phyloP scores from a whole-genome alignment of 2,113 vertebrate genomes.

The Vimba vimba region DNA sequence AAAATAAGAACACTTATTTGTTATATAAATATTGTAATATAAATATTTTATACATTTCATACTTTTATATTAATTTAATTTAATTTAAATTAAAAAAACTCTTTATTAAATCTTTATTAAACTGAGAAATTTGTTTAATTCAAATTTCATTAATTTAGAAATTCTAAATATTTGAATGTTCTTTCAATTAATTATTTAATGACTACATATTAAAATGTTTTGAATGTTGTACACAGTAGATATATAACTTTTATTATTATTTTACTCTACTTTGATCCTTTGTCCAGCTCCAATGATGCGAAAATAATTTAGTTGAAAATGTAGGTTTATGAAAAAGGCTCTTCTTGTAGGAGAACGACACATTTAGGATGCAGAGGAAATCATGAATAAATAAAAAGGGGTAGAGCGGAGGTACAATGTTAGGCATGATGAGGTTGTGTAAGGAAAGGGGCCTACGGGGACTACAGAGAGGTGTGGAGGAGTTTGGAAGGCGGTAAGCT shows the following conservation, averaged over 20 bases:
- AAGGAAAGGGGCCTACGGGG: conserved; percentile 8
- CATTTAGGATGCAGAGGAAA: conserved; percentile 49
- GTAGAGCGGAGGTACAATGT: background rate
- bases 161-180: background rate
- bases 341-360: conserved; percentile 46
- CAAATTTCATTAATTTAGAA: background rate
- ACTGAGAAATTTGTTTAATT: background rate
- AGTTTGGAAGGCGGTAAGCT: conserved; percentile 30
- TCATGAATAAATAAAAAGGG: conserved; percentile 38
- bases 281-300: conserved; percentile 63
- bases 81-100: too few species aligned
- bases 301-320: conserved; percentile 63
- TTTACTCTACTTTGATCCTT: conserved; percentile 55
- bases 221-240: background rate
- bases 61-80: too few species aligned
- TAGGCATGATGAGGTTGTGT: conserved; percentile 27
- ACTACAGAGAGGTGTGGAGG: conserved; percentile 27
- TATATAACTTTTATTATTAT: background rate
- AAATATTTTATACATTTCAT: too few species aligned
- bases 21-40: too few species aligned
- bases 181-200: background rate
- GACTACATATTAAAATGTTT: background rate
- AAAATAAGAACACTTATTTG: too few species aligned
- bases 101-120: too few species aligned
- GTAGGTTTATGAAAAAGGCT: conserved; percentile 40